Conservation (phyloP, 2,113 vertebrate genomes). For the Pelobates fuscus region DNA sequence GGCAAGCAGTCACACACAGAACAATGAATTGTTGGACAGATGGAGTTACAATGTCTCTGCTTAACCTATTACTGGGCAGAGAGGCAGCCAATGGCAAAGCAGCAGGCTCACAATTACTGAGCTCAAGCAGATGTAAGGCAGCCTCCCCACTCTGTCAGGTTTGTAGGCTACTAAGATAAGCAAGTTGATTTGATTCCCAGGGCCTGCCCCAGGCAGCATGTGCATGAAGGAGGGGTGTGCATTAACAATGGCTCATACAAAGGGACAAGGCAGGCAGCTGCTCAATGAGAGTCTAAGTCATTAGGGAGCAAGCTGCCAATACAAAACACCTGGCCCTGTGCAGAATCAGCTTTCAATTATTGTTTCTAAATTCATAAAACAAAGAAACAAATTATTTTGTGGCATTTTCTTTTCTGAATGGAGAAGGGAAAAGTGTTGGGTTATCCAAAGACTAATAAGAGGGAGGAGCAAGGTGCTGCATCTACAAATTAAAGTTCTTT, state of each 20-base stretch:
- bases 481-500: background rate
- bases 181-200: constrained; percentile 84
- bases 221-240: constrained; percentile 88
- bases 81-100: constrained; percentile 76
- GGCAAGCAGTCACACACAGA: constrained; percentile 72
- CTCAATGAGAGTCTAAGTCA: constrained; percentile 81
- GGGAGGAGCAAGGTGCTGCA: background rate
- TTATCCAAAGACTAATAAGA: background rate
- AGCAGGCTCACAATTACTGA: constrained; percentile 79
- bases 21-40: constrained; percentile 96
- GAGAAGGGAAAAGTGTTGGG: constrained; percentile 32
- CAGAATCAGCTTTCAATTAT: constrained; percentile 78
- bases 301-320: constrained; percentile 84
- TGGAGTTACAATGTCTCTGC: constrained; percentile 90
- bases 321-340: constrained; percentile 93
- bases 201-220: constrained; percentile 85
- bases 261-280: constrained; percentile 92
- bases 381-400: constrained; percentile 74
- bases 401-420: constrained; percentile 63
- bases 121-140: constrained; percentile 79
- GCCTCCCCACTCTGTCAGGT: constrained; percentile 75
- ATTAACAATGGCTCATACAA: constrained; percentile 91
- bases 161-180: constrained; percentile 85
- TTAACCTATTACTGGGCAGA: constrained; percentile 79
- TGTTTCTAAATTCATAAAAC: constrained; percentile 68